phyloP scores from a whole-genome alignment of 1,140 invertebrate genomes.

The Lordiphosa stackelbergi region DNA sequence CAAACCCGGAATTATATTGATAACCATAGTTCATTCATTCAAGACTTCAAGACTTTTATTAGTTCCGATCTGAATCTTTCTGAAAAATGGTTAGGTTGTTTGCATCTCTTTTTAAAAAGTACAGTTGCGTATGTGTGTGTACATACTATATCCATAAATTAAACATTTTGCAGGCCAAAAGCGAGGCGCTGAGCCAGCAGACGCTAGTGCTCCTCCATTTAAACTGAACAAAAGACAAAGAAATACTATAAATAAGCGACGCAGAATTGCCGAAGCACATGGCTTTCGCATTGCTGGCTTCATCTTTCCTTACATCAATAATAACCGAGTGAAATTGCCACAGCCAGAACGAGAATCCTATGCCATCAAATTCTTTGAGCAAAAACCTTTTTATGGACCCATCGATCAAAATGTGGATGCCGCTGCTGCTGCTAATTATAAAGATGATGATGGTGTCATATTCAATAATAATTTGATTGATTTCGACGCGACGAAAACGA shows the following conservation, averaged over 20 bases:
- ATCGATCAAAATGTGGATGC: constrained; percentile 12
- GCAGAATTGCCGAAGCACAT: not conserved
- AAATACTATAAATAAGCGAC: constrained; percentile 11
- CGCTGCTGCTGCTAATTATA: not conserved
- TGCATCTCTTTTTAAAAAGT: not conserved
- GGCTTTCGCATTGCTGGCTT: constrained; percentile 35
- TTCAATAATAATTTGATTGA: constrained; percentile 28
- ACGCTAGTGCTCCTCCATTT: too few species aligned
- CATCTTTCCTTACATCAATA: constrained; percentile 33
- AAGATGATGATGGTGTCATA: constrained; percentile 8
- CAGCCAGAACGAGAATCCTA: constrained; percentile 39
- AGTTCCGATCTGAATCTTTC: too few species aligned
- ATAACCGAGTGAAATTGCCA: constrained; percentile 2
- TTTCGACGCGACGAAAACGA: not conserved
- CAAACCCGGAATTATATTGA: too few species aligned
- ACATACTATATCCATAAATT: not conserved
- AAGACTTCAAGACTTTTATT: too few species aligned
- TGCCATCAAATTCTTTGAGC: constrained; percentile 51
- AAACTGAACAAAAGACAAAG: not conserved
- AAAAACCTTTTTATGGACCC: constrained; percentile 46
- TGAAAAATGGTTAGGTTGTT: not conserved
- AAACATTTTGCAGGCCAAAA: constrained; percentile 40
- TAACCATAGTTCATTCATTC: too few species aligned
- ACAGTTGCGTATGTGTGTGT: not conserved
- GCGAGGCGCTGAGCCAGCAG: constrained; percentile 4